A percentile compares a stretch with the other conserved stretches of the same genome.
Conservation (phyloP, 2,888 invertebrate species). For the Drosophila putrida region DNA sequence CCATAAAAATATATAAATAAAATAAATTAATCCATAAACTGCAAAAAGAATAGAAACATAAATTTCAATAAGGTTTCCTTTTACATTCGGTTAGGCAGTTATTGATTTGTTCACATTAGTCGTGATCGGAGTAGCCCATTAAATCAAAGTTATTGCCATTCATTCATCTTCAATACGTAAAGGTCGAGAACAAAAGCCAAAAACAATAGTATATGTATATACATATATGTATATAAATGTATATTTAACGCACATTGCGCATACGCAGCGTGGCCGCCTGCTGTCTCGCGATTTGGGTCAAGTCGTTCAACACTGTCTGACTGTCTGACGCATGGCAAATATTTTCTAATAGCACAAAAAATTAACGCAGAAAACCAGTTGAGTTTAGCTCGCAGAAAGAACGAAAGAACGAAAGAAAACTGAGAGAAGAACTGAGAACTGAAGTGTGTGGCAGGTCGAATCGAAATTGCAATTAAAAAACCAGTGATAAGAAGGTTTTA, state of each 20-base stretch:
- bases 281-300: conserved; percentile 43
- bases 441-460: not conserved
- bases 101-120: conserved; percentile 18
- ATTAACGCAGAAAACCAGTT: not conserved
- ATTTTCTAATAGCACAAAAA: not conserved
- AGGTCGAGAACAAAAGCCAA: conserved; percentile 1
- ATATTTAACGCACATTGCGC: conserved; percentile 30
- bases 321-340: not conserved
- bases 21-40: not conserved
- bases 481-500: not conserved
- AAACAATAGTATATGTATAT: too few species aligned
- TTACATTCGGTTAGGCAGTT: conserved; percentile 1
- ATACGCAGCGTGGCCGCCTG: conserved; percentile 41
- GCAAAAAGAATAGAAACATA: not conserved
- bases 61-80: not conserved
- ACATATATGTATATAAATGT: not conserved
- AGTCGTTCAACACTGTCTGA: not conserved
- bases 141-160: conserved; percentile 12
- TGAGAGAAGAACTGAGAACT: not conserved
- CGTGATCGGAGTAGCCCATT: conserved; percentile 19
- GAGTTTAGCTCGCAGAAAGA: not conserved
- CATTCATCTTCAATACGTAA: not conserved
- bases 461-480: not conserved
- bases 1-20: not conserved
- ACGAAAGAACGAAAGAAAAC: not conserved